These are phyloP conservation scores for Pyrgilauda ruficollis DNA, from an alignment of 2,113 vertebrate species.

Conservation along the genomic window DNA sequence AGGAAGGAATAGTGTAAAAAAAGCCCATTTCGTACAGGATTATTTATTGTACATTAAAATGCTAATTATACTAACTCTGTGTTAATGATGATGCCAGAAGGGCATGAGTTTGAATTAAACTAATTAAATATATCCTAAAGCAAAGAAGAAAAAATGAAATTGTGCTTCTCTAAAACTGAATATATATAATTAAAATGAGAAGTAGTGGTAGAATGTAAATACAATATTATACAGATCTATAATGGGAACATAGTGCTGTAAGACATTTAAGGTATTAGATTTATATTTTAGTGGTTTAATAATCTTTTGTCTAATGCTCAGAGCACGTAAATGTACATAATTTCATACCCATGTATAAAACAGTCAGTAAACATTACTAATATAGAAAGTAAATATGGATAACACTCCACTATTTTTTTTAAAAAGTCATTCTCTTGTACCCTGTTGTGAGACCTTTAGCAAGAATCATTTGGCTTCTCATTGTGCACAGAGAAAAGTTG, in stretches of 20 bases:
- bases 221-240: not conserved
- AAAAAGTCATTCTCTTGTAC: not conserved
- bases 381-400: not conserved
- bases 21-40: rapidly evolving
- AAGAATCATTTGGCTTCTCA: not conserved
- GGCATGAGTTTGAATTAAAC: conserved; percentile 16
- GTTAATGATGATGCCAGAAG: conserved; percentile 43
- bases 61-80: conserved; percentile 6
- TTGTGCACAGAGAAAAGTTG: not conserved
- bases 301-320: not conserved
- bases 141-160: not conserved
- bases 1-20: not conserved
- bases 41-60: conserved; percentile 50
- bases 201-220: not conserved
- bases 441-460: not conserved
- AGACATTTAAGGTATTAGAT: not conserved
- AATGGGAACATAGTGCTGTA: not conserved
- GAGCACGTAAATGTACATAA: not conserved
- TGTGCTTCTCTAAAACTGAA: not conserved
- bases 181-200: conserved; percentile 31
- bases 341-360: not conserved
- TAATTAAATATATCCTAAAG: conserved; percentile 59
- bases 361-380: not conserved
- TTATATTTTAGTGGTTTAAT: not conserved
- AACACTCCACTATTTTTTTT: not conserved